Evolutionary conservation across 2,113 vertebrate genomes (phyloP), one percentile per base, ranked within the genome.

Genomic region (Microtus montanus): DNA sequence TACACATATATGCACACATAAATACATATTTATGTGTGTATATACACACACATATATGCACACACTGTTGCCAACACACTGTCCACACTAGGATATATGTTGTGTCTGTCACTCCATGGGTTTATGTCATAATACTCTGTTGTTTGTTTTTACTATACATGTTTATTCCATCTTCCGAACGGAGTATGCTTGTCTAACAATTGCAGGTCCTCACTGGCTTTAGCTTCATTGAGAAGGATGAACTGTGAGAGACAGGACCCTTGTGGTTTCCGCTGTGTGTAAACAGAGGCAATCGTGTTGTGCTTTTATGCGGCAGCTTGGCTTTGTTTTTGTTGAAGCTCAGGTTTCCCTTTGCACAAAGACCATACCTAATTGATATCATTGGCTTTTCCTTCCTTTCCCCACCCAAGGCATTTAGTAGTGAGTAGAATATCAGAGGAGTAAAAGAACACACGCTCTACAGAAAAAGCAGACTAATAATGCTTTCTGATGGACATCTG

Each of bases 291-390:
- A 97, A 95, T 97, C 97, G 95, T 91, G 94, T 92, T 98, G 96
- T 93, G 9, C 0, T 97, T 77, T 68, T 87, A 88, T 4, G n/a
- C 93, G 93, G 47, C 83, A 94, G 93, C 95, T 91, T 91, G 95
- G 82, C 94, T 54, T 63, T 96, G 20, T 80, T 97, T 98, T 95
- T 78, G 30, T 4, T 90, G 96, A 92, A 94, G 89, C 94, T 98
- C 87, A 87, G 97, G 93, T 98, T 98, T 98, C 97, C 66, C 63
- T 80, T 79, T 95, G 70, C 86, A 96, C 97, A 96, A 96, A 97
- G 93, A 98, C 95, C 95, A 79, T 96, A 96, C 96, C 97, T 98
- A 98, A 98, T 98, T 98, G 97, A 97, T 98, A 97, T 94, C 4
- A 97, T 41, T 96, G 97, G 95, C 92, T 8, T 87, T 95, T 38